Conservation (phyloP, 2,888 invertebrate genomes). For the Pristionchus fissidentatus region DNA sequence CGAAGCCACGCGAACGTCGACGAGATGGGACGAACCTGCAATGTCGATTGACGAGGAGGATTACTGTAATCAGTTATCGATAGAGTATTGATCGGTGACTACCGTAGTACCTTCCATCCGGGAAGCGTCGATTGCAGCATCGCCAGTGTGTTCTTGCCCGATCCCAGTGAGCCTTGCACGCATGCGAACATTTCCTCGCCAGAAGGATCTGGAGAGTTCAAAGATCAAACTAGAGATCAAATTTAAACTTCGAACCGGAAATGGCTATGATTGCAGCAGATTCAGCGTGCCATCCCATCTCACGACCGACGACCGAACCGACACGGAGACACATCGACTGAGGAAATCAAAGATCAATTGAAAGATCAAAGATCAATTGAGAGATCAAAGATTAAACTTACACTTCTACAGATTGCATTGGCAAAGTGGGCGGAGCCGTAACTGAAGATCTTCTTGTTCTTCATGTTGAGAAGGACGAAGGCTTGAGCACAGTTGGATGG, state of each 20-base stretch:
- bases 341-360: neutral
- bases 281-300: constrained; percentile 30
- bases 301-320: constrained; percentile 4
- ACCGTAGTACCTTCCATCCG: constrained; percentile 45
- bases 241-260: neutral
- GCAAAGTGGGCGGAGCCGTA: constrained; percentile 48
- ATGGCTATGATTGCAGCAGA: constrained; percentile 43
- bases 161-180: constrained; percentile 30
- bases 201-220: constrained; percentile 33
- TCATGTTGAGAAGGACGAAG: constrained; percentile 22
- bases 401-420: constrained; percentile 21
- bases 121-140: constrained; percentile 36
- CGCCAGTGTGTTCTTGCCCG: constrained; percentile 42
- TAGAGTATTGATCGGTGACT: neutral
- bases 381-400: constrained; percentile 4
- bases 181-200: constrained; percentile 41
- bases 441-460: constrained; percentile 12
- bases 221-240: constrained; percentile 27
- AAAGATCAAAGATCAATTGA: neutral
- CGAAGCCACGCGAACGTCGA: constrained; percentile 41
- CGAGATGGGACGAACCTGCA: constrained; percentile 34
- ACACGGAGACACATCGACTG: constrained; percentile 42
- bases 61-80: constrained; percentile 28
- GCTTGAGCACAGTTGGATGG: constrained; percentile 26
- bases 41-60: neutral